Evolutionary conservation across 2,797 vertebrate genomes (phyloP).

Genomic region (Salmo trutta): DNA sequence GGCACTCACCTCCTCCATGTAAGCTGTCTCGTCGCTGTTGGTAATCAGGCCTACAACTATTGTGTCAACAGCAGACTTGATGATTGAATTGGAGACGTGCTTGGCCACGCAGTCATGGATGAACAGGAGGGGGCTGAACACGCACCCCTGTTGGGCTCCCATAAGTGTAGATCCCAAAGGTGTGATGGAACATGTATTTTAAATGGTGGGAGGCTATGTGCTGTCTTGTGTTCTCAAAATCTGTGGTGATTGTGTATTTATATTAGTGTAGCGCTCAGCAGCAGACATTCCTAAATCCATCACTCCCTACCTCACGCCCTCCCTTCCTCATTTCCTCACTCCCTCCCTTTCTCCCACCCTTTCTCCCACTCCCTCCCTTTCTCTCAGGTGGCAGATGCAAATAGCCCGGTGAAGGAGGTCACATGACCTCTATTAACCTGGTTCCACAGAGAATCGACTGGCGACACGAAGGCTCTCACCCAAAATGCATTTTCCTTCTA

Average conservation of each 20-base stretch:
- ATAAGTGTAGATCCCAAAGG: slow-evolving; percentile 41
- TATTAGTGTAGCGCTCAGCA: slow-evolving; percentile 49
- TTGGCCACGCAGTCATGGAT: no score
- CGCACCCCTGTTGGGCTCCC: slow-evolving; percentile 12
- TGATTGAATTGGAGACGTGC: no score
- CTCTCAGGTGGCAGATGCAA: slow-evolving; percentile 54
- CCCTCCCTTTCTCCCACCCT: slow-evolving; percentile 26
- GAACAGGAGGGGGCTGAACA: no score
- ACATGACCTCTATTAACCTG: slow-evolving; percentile 72
- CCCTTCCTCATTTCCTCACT: not conserved
- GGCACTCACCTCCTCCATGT: no score
- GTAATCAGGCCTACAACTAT: no score
- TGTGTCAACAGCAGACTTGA: no score
- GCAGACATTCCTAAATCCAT: slow-evolving; percentile 60
- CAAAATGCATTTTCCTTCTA: slow-evolving; percentile 63
- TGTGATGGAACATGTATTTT: slow-evolving; percentile 47
- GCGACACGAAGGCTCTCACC: slow-evolving; percentile 55
- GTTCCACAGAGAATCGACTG: slow-evolving; percentile 63
- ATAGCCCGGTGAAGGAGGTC: slow-evolving; percentile 30
- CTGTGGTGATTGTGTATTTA: slow-evolving; percentile 58
- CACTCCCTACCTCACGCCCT: not conserved
- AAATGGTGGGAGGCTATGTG: slow-evolving; percentile 39
- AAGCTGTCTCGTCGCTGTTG: no score
- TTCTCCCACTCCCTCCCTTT: not conserved
- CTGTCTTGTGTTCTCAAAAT: slow-evolving; percentile 39